Evolutionary conservation across 2,113 vertebrate species (phyloP).

Genomic region (Colossoma macropomum): DNA sequence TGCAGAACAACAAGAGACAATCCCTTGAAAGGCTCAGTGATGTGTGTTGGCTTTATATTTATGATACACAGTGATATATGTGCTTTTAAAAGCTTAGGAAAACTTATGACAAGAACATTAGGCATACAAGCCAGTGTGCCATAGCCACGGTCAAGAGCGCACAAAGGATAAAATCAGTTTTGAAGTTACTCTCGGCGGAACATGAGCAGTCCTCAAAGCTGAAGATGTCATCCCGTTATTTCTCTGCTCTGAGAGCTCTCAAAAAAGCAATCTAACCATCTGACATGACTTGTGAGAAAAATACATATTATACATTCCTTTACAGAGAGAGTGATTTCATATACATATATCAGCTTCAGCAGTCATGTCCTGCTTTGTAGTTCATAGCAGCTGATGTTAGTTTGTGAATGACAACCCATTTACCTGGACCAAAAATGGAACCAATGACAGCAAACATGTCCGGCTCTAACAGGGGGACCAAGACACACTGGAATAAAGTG

Average conservation of each 20-base stretch:
- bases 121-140: background rate
- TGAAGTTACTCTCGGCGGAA: background rate
- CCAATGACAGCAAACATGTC: background rate
- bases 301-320: background rate
- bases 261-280: slow-evolving; percentile 29
- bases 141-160: background rate
- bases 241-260: slow-evolving; percentile 5
- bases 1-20: background rate
- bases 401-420: slow-evolving; percentile 27
- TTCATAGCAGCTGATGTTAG: background rate
- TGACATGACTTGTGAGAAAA: slow-evolving; percentile 2
- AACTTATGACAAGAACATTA: background rate
- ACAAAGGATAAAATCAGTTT: background rate
- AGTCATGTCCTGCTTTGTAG: background rate
- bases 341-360: background rate
- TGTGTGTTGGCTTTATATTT: background rate
- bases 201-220: background rate
- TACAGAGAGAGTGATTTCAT: background rate
- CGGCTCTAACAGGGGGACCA: background rate
- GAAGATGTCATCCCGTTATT: background rate
- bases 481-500: slow-evolving; percentile 48
- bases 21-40: background rate
- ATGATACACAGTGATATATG: background rate
- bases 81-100: slow-evolving; percentile 11
- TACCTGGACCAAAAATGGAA: slow-evolving; percentile 8